Conservation (phyloP, 2,797 vertebrate genomes). For the Onychomys arenicola region DNA sequence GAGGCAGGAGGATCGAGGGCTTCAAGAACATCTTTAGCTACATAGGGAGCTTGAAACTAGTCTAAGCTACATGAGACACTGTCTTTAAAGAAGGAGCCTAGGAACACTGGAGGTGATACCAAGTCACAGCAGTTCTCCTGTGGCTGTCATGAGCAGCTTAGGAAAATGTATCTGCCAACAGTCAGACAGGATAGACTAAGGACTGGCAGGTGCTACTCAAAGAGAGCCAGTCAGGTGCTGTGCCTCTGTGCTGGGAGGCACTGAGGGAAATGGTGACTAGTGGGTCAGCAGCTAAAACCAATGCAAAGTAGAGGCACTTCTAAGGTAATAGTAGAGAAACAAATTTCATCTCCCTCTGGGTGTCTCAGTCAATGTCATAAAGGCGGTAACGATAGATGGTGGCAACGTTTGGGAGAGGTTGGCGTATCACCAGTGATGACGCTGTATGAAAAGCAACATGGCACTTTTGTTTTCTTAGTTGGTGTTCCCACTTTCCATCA, state of each 20-base stretch:
- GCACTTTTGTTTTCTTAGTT: neutral
- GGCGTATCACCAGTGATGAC: neutral
- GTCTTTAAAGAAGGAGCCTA: neutral
- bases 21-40: neutral
- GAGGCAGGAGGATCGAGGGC: neutral
- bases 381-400: neutral
- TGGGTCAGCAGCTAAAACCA: neutral
- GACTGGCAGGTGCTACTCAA: neutral
- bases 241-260: neutral
- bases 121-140: neutral
- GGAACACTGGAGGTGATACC: neutral
- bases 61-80: neutral
- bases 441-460: neutral
- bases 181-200: neutral
- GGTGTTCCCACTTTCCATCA: neutral
- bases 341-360: neutral
- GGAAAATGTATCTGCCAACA: neutral
- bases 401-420: neutral
- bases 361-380: neutral
- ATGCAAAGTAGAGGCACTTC: neutral
- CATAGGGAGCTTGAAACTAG: neutral
- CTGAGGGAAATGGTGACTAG: neutral
- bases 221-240: neutral
- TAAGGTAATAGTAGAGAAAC: neutral
- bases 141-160: neutral